A percentile compares a stretch with the other conserved stretches of the same genome.
Conservation (phyloP, 1,140 invertebrate species). For the Heliconius congener region DNA sequence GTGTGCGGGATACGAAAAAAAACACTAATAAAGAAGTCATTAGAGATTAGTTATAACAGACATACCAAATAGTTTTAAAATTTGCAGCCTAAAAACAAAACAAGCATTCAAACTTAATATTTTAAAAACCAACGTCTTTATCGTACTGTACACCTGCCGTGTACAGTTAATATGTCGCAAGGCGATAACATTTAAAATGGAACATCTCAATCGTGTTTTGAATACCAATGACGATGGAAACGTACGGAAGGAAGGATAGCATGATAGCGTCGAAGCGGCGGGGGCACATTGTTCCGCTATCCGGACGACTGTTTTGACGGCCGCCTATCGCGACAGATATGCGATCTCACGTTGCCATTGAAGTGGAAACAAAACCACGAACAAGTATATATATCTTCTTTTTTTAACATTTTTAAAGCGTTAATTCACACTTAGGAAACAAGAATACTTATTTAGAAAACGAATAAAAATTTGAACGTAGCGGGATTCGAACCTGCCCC, state of each 20-base stretch:
- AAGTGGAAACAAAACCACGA: slow-evolving; percentile 28
- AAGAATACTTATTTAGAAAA: no score
- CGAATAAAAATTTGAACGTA: no score
- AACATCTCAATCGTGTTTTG: slow-evolving; percentile 55
- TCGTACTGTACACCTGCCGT: slow-evolving; percentile 17
- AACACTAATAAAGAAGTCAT: no score
- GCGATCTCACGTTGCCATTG: slow-evolving; percentile 38
- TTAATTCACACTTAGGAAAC: no score
- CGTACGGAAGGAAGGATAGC: slow-evolving; percentile 47
- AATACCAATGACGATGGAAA: slow-evolving; percentile 55
- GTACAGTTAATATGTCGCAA: slow-evolving; percentile 26
- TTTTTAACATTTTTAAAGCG: no score
- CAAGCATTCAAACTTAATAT: neutral
- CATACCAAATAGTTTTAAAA: no score
- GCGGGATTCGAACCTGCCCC: no score
- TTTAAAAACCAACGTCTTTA: neutral
- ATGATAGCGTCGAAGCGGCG: slow-evolving; percentile 33
- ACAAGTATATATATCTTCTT: no score
- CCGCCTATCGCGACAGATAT: slow-evolving; percentile 50
- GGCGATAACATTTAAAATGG: slow-evolving; percentile 33
- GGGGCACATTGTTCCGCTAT: slow-evolving; percentile 51
- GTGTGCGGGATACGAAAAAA: no score
- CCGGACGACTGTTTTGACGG: slow-evolving; percentile 52
- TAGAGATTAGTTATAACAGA: no score
- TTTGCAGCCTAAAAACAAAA: neutral